Percentiles rank a stretch among this genome's conserved stretches.
These are phyloP conservation scores for Cephus rjabovi DNA, from an alignment of 2,888 invertebrate genomes.

Conservation along the genomic window DNA sequence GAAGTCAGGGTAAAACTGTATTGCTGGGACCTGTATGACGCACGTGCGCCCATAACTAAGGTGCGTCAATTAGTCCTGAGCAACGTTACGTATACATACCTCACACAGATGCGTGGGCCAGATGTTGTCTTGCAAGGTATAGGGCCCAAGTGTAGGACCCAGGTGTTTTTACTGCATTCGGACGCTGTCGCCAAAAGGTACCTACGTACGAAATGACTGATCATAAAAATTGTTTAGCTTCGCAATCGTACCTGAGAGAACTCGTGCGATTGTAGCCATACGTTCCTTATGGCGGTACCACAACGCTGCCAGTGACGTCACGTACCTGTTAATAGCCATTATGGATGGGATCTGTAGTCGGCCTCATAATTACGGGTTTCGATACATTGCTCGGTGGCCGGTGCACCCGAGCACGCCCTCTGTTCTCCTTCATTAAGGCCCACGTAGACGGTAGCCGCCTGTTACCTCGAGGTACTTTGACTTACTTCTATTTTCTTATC, in stretches of 20 bases:
- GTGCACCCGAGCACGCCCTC: slow-evolving; percentile 64
- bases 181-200: background rate
- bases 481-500: slow-evolving; percentile 24
- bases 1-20: background rate
- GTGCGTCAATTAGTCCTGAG: background rate
- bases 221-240: background rate
- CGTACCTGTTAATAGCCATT: slow-evolving; percentile 60
- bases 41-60: background rate
- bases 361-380: slow-evolving; percentile 61
- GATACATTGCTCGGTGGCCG: slow-evolving; percentile 61
- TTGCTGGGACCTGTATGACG: background rate
- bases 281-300: background rate
- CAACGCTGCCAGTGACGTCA: slow-evolving; percentile 43
- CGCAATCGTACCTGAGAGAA: background rate
- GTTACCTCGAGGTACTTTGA: slow-evolving; percentile 39
- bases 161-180: background rate
- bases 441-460: slow-evolving; percentile 61
- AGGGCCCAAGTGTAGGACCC: background rate
- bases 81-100: background rate
- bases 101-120: background rate
- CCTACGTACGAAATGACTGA: background rate
- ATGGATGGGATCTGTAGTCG: slow-evolving; percentile 54
- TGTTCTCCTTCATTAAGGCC: slow-evolving; percentile 63
- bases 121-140: background rate
- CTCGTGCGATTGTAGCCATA: background rate